Evolutionary conservation across 2,888 invertebrate genomes (phyloP), one percentile per base, ranked within the genome.

Genomic region (Diploptera punctata): DNA sequence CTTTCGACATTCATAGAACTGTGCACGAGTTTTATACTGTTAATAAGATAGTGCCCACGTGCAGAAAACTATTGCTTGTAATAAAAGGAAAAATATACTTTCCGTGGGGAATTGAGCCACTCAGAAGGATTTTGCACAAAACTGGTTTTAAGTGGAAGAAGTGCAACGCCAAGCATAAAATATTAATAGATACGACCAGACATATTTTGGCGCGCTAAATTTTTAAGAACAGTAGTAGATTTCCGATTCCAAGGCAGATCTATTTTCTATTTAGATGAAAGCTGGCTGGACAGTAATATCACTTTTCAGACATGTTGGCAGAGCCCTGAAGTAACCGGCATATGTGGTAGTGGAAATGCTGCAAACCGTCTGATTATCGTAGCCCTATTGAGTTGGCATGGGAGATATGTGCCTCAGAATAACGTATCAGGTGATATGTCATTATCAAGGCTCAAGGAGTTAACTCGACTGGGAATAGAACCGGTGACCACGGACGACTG

Each of bases 281-380:
- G 9, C 7, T 47, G 47, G 47, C 9, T 47, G 47, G 47, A 47
- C 47, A 47, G 47, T 47, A 47, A 47, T n/a, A 7, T 47, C 24
- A 54, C 54, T 54, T 54, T 54, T 54, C 5, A 24, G 9, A 54
- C 5, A 54, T 54, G 54, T 21, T 54, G 54, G 54, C 54, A 54
- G 4, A 54, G 54, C 21, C 21, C 10, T 54, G 54, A 24, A 5
- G 24, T 21, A 4, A 9, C 21, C 9, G 5, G 26, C n/a, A 24
- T 54, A 9, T 54, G 54, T 54, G 54, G 21, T 21, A n/a, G 21
- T 54, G 19, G 21, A 21, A 54, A 54, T 54, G 24, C 24, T 5
- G 54, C 21, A 21, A 54, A 54, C 26, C 5, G 26, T 21, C 26
- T 54, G n/a, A 24, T 54, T 21, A 54, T 54, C 7, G 54, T 21